These are phyloP conservation scores for Austrofundulus limnaeus DNA, from an alignment of 2,113 vertebrate species.

Conservation along the genomic window DNA sequence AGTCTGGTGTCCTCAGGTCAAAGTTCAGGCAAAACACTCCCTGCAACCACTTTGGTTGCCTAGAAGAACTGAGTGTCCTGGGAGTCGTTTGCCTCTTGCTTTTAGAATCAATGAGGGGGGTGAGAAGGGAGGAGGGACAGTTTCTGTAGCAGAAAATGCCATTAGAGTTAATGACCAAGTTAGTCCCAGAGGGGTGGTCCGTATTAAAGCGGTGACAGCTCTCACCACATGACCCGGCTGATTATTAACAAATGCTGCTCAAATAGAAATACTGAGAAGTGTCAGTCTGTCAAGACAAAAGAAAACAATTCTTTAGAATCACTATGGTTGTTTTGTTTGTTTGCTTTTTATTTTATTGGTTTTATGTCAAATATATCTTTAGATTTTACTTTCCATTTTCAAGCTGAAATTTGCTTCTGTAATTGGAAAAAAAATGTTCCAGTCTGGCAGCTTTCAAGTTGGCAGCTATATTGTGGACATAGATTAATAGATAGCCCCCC, in stretches of 20 bases:
- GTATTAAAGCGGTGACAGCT: constrained; percentile 78
- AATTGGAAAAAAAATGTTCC: too few species aligned
- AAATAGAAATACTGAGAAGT: constrained; percentile 70
- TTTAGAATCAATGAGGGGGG: constrained; percentile 71
- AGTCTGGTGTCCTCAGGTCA: constrained; percentile 58
- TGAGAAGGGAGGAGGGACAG: constrained; percentile 58
- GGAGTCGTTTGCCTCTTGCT: constrained; percentile 75
- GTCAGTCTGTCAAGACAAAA: constrained; percentile 60
- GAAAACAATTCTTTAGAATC: constrained; percentile 27
- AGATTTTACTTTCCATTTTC: too few species aligned
- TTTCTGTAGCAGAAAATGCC: constrained; percentile 76
- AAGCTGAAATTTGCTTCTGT: too few species aligned
- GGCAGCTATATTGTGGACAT: too few species aligned
- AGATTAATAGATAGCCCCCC: too few species aligned
- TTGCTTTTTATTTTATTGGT: background rate
- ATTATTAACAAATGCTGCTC: constrained; percentile 73
- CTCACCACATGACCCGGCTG: constrained; percentile 71
- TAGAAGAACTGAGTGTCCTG: constrained; percentile 55
- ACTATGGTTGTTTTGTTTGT: constrained; percentile 2
- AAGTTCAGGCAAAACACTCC: constrained; percentile 65
- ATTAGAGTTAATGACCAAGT: constrained; percentile 82
- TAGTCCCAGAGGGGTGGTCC: constrained; percentile 76
- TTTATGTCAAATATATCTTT: background rate
- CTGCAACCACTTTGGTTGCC: constrained; percentile 54
- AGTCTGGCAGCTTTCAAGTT: too few species aligned